phyloP scores from a whole-genome alignment of 2,113 vertebrate genomes.

The Pseudopodoces humilis region DNA sequence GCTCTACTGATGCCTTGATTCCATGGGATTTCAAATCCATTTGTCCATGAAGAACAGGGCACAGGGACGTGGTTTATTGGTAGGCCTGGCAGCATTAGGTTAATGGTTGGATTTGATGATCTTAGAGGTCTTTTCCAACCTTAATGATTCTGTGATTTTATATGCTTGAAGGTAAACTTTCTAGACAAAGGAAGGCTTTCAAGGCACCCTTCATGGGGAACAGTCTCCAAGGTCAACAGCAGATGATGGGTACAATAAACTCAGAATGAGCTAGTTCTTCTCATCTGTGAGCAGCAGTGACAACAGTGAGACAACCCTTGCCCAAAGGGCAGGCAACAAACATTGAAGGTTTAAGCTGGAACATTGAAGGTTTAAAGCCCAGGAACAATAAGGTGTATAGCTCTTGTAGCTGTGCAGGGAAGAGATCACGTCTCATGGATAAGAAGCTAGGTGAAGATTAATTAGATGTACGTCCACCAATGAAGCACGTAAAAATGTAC shows the following conservation, averaged over 20 bases:
- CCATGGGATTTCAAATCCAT: background rate
- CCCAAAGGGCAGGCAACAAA: fast-evolving
- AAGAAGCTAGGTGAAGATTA: background rate
- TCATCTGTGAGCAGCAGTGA: background rate
- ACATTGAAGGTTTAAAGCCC: background rate
- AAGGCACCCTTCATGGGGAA: background rate
- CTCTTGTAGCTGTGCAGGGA: background rate
- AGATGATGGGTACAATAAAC: background rate
- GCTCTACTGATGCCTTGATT: background rate
- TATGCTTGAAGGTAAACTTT: background rate
- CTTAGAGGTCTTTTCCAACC: background rate
- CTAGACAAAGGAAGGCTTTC: background rate
- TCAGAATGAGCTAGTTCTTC: background rate
- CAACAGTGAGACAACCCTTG: background rate
- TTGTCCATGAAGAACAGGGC: background rate
- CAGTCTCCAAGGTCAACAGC: background rate
- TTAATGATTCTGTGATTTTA: background rate
- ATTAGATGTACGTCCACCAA: background rate
- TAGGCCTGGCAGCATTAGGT: background rate
- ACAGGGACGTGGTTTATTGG: background rate
- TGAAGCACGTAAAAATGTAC: background rate
- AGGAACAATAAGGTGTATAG: background rate
- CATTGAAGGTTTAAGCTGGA: background rate
- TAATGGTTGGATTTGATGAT: fast-evolving
- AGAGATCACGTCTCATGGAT: background rate